Conservation (phyloP, 2,113 vertebrate species). For the Meleagris gallopavo region DNA sequence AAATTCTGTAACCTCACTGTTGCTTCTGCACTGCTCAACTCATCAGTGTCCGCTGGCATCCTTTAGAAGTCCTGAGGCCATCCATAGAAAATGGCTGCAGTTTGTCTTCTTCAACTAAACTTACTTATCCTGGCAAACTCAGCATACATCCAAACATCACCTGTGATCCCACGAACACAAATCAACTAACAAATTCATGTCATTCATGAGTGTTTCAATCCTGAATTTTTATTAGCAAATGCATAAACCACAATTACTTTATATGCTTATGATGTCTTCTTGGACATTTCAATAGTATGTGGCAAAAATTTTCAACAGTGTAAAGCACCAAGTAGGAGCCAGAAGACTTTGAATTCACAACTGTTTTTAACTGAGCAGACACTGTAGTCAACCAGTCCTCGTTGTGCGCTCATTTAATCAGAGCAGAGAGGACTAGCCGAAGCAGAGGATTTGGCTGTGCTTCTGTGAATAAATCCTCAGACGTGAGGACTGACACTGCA, state of each 20-base stretch:
- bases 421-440: not conserved
- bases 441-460: not conserved
- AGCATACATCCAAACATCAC: not conserved
- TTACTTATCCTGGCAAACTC: not conserved
- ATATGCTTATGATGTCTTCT: not conserved
- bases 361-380: not conserved
- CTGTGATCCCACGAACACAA: not conserved
- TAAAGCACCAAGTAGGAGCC: not conserved
- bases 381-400: not conserved
- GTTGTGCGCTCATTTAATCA: not conserved
- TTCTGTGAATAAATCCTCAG: not conserved
- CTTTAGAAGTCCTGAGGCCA: not conserved
- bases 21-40: not conserved
- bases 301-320: not conserved
- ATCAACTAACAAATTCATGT: not conserved
- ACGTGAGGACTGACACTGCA: not conserved
- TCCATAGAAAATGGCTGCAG: not conserved
- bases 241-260: not conserved
- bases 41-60: not conserved
- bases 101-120: not conserved
- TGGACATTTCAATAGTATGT: fast-evolving
- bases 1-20: not conserved
- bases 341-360: not conserved
- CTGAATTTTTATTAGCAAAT: not conserved
- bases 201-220: not conserved